Evolutionary conservation across 2,888 invertebrate genomes (phyloP).

Genomic region (Atherix ibis): DNA sequence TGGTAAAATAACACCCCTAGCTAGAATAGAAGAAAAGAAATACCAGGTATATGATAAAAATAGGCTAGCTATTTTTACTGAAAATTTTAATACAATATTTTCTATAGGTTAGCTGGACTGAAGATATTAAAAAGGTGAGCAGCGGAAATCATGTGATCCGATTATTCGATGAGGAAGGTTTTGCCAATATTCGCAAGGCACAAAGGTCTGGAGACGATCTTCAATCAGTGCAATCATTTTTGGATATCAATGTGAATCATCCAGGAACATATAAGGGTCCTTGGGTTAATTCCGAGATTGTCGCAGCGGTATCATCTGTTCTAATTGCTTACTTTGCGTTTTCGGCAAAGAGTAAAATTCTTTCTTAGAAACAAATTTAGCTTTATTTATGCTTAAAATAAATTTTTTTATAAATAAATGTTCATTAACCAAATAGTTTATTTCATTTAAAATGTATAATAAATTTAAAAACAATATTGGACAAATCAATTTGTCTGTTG

Average conservation of each 20-base stretch:
- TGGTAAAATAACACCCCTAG: constrained; percentile 71
- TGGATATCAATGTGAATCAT: constrained; percentile 51
- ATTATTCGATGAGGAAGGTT: constrained; percentile 85
- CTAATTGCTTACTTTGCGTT: constrained; percentile 77
- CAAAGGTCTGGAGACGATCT: constrained; percentile 53
- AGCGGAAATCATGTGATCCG: constrained; percentile 68
- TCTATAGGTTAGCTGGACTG: constrained; percentile 78
- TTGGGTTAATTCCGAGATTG: constrained; percentile 81
- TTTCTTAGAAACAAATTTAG: constrained; percentile 49
- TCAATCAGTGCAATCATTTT: constrained; percentile 46
- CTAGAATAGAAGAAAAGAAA: constrained; percentile 56
- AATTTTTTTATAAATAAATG: too few species aligned
- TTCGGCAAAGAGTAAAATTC: constrained; percentile 63
- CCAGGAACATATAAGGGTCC: constrained; percentile 79
- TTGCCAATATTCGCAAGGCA: constrained; percentile 70
- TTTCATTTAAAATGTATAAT: too few species aligned
- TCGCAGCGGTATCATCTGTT: constrained; percentile 64
- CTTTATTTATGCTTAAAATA: too few species aligned
- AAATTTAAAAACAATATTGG: too few species aligned
- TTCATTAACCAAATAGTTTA: too few species aligned
- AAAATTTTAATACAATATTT: neutral
- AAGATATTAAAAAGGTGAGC: constrained; percentile 66
- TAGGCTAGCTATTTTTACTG: neutral
- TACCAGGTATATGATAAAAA: constrained; percentile 57
- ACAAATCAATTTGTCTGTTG: too few species aligned